A percentile compares a stretch with the other conserved stretches of the same genome.
These are phyloP conservation scores for Anas platyrhynchos DNA, from an alignment of 2,113 vertebrate species.

Conservation along the genomic window DNA sequence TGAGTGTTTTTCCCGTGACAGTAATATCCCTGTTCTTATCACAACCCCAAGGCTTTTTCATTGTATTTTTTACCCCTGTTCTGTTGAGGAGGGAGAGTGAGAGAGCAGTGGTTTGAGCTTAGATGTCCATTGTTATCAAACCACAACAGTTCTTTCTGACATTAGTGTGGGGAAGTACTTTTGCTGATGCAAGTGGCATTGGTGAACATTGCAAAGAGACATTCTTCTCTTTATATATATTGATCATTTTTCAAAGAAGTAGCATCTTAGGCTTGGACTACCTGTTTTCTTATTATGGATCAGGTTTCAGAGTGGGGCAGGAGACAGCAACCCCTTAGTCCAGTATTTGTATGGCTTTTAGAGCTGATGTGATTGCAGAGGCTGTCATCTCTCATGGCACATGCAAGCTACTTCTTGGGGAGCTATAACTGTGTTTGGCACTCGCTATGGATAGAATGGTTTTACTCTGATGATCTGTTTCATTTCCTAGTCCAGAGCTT, in stretches of 20 bases:
- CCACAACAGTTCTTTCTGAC: too few species aligned
- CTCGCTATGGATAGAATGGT: background rate
- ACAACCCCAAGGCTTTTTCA: too few species aligned
- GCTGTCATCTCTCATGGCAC: accelerated
- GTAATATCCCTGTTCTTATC: too few species aligned
- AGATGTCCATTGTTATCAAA: too few species aligned
- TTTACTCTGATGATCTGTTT: background rate
- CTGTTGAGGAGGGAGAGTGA: too few species aligned
- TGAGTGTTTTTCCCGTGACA: too few species aligned
- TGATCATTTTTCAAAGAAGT: background rate
- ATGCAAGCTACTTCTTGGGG: background rate
- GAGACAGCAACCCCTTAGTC: background rate
- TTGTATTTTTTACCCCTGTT: too few species aligned
- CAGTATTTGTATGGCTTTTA: background rate
- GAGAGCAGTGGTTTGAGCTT: too few species aligned
- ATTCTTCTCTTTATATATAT: background rate
- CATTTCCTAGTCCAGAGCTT: background rate
- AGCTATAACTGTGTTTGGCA: background rate
- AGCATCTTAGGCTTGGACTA: background rate
- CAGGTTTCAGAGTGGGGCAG: background rate
- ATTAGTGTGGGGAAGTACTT: too few species aligned
- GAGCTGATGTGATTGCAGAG: background rate
- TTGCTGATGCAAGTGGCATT: too few species aligned
- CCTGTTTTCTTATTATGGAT: background rate
- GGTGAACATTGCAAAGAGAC: too few species aligned